Base-by-base conservation (phyloP, 2,888 invertebrate genomes). In the Strigamia transsilvanica region DNA sequence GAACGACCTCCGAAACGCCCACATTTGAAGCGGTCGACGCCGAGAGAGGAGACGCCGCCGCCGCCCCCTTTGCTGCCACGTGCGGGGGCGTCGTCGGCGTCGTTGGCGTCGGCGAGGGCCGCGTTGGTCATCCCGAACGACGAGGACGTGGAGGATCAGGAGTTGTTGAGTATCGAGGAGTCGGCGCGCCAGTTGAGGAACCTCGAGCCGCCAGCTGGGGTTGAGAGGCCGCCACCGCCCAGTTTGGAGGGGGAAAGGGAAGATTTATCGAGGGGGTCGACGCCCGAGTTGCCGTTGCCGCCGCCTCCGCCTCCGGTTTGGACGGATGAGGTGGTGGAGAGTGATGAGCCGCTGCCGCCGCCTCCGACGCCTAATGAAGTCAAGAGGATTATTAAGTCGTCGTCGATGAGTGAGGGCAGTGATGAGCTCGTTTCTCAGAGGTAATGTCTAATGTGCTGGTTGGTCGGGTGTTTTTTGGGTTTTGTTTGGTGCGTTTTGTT, bases 1-100 rank as follows among this genome's bases (percentile, higher is more conserved):
- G 93, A 93, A 85, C 88, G 93, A 84, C 94, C 94, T 13, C 94
- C 94, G 4, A 94, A 94, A 88, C 93, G 93, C 87, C 93, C 93
- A 2, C 91, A 92, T 86, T 88, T 93, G 83, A 87, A 92, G 0
- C 81, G 66, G n/a, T 38, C 82, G 34, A 18, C 81, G 56, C 79
- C 81, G 41, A 38, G 80, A 61, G 61, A 73, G 56, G 46, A 79
- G 77, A 79, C 79, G 38, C 79, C 51, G 46, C 80, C 80, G 41
- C 83, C 83, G n/a, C 83, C 81, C 23, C 83, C 82, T 27, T 34
- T 81, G 18, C 66, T 81, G n/a, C 81, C 81, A 0, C 81, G 81
- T 4, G 81, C 81, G 34, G 42, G 21, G 42, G 18, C 56, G 27
- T 21, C 41, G 23, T 1, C n/a, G 56, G n/a, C 80, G 80, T 27